These are phyloP conservation scores for Dasypolia templi DNA, from an alignment of 2,888 invertebrate genomes.

Conservation along the genomic window DNA sequence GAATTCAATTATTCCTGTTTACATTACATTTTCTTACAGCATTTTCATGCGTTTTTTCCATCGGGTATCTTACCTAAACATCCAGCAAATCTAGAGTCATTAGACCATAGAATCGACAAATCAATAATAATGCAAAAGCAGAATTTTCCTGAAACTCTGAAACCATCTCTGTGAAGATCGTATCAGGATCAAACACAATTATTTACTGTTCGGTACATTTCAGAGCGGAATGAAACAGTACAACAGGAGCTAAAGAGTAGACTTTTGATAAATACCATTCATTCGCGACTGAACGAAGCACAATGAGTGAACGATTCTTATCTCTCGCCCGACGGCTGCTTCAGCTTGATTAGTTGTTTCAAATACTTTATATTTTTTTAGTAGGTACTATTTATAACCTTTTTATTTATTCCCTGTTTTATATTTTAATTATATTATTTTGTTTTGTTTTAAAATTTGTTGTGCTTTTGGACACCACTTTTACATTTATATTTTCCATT, in stretches of 20 bases:
- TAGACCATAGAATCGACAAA: neutral
- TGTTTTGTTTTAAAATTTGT: too few relatives aligned
- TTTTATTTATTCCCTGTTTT: too few relatives aligned
- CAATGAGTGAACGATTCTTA: constrained; percentile 53
- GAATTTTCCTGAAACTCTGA: constrained; percentile 1
- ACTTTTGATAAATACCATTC: constrained; percentile 58
- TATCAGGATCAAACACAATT: constrained; percentile 38
- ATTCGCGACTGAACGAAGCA: constrained; percentile 58
- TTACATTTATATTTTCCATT: too few relatives aligned
- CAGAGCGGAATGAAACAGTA: constrained; percentile 22
- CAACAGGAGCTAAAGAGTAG: constrained; percentile 17
- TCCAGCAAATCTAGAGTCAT: neutral
- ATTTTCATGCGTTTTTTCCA: neutral
- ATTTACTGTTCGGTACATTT: constrained; percentile 25
- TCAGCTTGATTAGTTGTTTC: constrained; percentile 56
- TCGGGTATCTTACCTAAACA: neutral
- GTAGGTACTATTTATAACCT: neutral
- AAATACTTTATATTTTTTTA: constrained; percentile 19
- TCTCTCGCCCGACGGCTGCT: constrained; percentile 37
- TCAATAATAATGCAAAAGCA: neutral
- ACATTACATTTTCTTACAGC: neutral
- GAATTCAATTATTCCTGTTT: neutral
- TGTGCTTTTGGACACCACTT: too few relatives aligned
- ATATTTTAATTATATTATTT: too few relatives aligned
- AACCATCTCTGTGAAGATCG: constrained; percentile 23